A percentile compares a stretch with the other conserved stretches of the same genome.
Evolutionary conservation across 2,113 vertebrate species (phyloP).

Genomic region (Strix aluco): DNA sequence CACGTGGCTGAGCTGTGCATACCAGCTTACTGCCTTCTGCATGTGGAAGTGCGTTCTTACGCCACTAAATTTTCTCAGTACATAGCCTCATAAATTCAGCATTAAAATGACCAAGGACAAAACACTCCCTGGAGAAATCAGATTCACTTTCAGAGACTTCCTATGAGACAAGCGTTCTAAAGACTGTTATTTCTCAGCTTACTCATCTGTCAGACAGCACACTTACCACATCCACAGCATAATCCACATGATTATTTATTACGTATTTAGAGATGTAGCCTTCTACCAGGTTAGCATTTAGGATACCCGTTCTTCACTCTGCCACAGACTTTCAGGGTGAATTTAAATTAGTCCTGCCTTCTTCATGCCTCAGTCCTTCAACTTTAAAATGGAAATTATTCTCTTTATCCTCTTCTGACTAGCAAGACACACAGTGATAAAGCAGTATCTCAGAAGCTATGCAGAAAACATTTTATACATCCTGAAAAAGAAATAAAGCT

Average conservation of each 20-base stretch:
- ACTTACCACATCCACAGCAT: not conserved
- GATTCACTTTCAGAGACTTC: not conserved
- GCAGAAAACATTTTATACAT: not conserved
- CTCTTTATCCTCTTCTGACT: not conserved
- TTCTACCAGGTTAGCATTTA: not conserved
- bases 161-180: not conserved
- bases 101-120: not conserved
- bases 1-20: accelerated
- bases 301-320: not conserved
- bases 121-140: not conserved
- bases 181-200: not conserved
- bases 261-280: not conserved
- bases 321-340: not conserved
- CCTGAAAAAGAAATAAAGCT: not conserved
- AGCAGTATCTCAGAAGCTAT: not conserved
- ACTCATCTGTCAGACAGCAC: not conserved
- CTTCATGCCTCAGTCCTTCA: not conserved
- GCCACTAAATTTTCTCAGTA: not conserved
- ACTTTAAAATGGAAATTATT: not conserved
- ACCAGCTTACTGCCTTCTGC: not conserved
- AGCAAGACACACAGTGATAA: not conserved
- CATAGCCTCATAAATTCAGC: not conserved
- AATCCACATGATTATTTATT: not conserved
- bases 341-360: not conserved
- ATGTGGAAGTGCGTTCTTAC: not conserved